These are phyloP conservation scores for Lasioglossum lativentre DNA, from an alignment of 2,888 invertebrate species.

Conservation along the genomic window DNA sequence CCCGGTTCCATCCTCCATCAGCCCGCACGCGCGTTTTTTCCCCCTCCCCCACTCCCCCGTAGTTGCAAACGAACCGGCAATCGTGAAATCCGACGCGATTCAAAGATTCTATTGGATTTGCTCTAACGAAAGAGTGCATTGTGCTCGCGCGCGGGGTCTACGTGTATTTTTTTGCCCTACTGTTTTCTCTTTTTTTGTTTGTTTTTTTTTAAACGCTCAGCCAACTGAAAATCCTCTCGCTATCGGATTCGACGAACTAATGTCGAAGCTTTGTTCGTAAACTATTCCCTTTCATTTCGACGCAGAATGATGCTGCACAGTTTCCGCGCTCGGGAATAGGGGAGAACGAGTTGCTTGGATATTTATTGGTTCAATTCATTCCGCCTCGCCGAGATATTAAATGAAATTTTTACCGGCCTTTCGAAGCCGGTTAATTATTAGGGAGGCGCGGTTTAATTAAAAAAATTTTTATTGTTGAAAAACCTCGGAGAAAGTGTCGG, in stretches of 20 bases:
- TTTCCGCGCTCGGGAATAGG: background rate
- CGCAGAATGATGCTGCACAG: background rate
- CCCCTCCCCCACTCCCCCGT: background rate
- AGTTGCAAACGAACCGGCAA: conserved; percentile 14
- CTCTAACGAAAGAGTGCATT: background rate
- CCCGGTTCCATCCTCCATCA: background rate
- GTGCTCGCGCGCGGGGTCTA: background rate
- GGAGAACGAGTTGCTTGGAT: background rate
- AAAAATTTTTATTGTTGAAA: background rate
- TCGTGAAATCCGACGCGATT: conserved; percentile 31
- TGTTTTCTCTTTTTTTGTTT: too few species aligned
- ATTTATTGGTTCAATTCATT: background rate
- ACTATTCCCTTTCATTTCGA: conserved; percentile 1
- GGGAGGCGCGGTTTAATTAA: background rate
- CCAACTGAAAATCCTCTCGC: background rate
- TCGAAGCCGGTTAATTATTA: background rate
- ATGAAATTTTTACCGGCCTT: conserved; percentile 1
- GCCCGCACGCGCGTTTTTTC: conserved; percentile 5
- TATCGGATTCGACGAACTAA: background rate
- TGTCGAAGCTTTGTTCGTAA: background rate
- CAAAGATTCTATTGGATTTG: conserved; percentile 29
- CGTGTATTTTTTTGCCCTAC: background rate
- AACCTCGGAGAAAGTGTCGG: background rate
- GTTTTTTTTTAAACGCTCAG: background rate
- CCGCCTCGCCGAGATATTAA: background rate